Evolutionary conservation across 2,888 invertebrate species (phyloP), one percentile per base, ranked within the genome.

Genomic region (Charanyca ferruginea): DNA sequence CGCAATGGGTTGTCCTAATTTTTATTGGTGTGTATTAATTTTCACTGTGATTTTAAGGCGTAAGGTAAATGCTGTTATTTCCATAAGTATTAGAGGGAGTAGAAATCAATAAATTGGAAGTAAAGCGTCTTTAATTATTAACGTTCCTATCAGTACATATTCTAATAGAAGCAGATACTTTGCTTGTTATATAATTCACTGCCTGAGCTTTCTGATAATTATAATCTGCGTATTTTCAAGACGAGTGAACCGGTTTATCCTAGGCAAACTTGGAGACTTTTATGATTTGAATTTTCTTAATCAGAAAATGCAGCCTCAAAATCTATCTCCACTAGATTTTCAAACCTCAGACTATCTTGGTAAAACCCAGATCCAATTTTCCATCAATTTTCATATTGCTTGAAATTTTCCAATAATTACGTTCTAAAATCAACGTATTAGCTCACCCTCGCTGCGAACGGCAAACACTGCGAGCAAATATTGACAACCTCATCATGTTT

Each of bases 401-500:
- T 62, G 60, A 63, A 64, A 79, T 70, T 77, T 74, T 57, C 76
- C 65, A 66, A 74, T 77, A 79, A 80, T 80, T 73, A 77, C 66
- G 48, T 65, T 79, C 80, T 66, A 79, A 77, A 80, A 74, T 80
- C 66, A 73, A 72, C 73, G 62, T 77, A 73, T 77, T 80, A 80
- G 66, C 66, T 74, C 67, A 57, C 61, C 73, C 67, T 49, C 58
- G 65, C 63, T 61, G 54, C 51, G 63, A 73, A 55, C 69, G 66
- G 66, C 58, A 80, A 80, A 80, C 79, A 77, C 58, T 58, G 67
- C 53, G 57, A 18, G 66, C 69, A 77, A 81, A 79, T 80, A 77
- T 81, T 81, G 80, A 74, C 80, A 74, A 70, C 44, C 79, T 80
- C 81, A 74, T 81, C 72, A 77, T 80, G 54, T 66, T 69, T 66